Evolutionary conservation across 2,797 vertebrate species (phyloP).

Genomic region (Enteromius fasciolatus): DNA sequence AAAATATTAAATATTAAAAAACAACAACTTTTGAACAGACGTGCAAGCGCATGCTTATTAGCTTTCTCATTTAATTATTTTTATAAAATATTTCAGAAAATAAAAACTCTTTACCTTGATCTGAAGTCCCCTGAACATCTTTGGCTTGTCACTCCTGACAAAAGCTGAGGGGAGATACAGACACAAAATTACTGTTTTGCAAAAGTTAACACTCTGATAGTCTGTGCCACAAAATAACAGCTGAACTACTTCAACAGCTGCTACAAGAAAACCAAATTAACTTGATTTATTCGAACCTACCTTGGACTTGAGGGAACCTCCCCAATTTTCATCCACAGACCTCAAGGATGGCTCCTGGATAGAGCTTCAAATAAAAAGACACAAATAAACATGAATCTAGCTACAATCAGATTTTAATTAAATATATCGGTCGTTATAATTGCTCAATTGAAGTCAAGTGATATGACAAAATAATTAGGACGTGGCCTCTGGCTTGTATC

Average conservation of each 20-base stretch:
- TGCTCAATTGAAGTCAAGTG: neutral
- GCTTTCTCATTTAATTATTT: too few species aligned
- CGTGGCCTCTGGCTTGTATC: neutral
- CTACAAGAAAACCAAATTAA: neutral
- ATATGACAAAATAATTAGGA: neutral
- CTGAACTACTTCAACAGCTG: neutral
- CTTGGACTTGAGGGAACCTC: conserved; percentile 99
- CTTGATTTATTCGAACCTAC: conserved; percentile 69
- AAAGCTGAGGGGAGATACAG: conserved; percentile 83
- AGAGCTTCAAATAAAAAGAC: conserved; percentile 78
- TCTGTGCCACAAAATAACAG: conserved; percentile 20
- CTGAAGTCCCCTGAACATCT: conserved; percentile 97
- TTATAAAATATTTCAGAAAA: neutral
- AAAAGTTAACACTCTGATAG: neutral
- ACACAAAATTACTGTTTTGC: neutral
- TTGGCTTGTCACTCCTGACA: conserved; percentile 97
- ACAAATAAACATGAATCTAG: neutral
- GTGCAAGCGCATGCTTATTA: too few species aligned
- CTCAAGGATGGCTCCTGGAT: conserved; percentile 95
- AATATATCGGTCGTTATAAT: neutral
- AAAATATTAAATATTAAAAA: neutral
- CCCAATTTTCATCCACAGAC: conserved; percentile 99
- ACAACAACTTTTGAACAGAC: too few species aligned
- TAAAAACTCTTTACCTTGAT: conserved; percentile 86
- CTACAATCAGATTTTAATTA: neutral